Conservation (phyloP, 2,113 vertebrate species). For the Ploceus nigricollis region DNA sequence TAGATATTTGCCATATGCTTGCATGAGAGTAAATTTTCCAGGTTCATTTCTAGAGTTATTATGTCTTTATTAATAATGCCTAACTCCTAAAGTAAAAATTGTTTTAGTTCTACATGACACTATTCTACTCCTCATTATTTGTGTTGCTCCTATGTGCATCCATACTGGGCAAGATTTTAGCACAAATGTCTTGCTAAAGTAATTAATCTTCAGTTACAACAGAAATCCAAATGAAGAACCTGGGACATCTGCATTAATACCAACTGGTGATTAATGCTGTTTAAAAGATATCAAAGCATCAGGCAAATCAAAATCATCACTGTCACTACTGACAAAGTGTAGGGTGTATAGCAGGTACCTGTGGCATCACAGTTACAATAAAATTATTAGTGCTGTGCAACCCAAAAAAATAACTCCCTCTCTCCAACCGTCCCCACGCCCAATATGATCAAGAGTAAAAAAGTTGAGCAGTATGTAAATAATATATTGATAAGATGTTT, state of each 20-base stretch:
- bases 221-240: conserved; percentile 55
- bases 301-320: background rate
- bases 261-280: conserved; percentile 57
- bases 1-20: background rate
- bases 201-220: conserved; percentile 57
- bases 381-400: background rate
- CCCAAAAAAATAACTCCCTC: background rate
- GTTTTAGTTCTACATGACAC: background rate
- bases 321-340: background rate
- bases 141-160: background rate
- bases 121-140: background rate
- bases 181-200: conserved; percentile 22
- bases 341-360: background rate
- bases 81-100: background rate
- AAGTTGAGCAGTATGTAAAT: background rate
- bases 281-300: conserved; percentile 61
- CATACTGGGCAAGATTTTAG: conserved; percentile 11
- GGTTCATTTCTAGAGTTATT: background rate
- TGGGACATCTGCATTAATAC: conserved; percentile 57
- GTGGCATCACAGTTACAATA: background rate
- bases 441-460: background rate
- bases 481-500: background rate
- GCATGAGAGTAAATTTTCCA: background rate
- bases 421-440: accelerated
- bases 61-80: background rate